A percentile compares a stretch with the other conserved stretches of the same genome.
Conservation (phyloP, 2,888 invertebrate genomes). For the Stenodera caucasica region DNA sequence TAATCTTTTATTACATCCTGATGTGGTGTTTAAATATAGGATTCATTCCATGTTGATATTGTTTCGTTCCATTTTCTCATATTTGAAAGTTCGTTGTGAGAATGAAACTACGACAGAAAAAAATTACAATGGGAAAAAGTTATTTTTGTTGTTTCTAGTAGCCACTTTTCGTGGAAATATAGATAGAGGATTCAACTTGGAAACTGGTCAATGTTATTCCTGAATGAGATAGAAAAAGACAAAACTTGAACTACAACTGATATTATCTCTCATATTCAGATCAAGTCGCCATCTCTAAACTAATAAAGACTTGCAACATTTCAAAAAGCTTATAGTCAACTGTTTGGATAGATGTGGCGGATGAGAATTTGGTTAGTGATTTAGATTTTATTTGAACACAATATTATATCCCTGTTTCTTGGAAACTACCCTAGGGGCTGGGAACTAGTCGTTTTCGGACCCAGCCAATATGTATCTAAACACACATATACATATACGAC, state of each 20-base stretch:
- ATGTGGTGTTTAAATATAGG: not conserved
- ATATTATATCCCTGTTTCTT: constrained; percentile 33
- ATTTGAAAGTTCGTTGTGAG: not conserved
- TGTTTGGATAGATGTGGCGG: not conserved
- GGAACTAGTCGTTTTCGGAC: constrained; percentile 40
- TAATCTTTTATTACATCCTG: constrained; percentile 5
- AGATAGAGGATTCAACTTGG: too few species aligned
- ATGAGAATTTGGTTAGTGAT: not conserved
- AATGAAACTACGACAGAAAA: not conserved
- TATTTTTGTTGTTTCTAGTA: constrained; percentile 40
- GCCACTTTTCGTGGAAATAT: too few species aligned
- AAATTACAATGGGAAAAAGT: constrained; percentile 14
- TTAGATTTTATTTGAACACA: too few species aligned
- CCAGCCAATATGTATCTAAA: constrained; percentile 31
- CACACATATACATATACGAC: not conserved
- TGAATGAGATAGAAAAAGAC: too few species aligned
- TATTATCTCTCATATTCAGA: too few species aligned
- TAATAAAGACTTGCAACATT: too few species aligned
- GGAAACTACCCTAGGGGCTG: constrained; percentile 43
- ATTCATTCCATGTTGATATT: not conserved
- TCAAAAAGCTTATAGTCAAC: too few species aligned
- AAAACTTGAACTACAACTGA: too few species aligned
- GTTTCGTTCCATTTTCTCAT: not conserved
- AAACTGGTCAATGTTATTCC: too few species aligned
- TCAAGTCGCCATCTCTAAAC: too few species aligned